Conservation (phyloP, 2,797 vertebrate species). For the Crenichthys baileyi region DNA sequence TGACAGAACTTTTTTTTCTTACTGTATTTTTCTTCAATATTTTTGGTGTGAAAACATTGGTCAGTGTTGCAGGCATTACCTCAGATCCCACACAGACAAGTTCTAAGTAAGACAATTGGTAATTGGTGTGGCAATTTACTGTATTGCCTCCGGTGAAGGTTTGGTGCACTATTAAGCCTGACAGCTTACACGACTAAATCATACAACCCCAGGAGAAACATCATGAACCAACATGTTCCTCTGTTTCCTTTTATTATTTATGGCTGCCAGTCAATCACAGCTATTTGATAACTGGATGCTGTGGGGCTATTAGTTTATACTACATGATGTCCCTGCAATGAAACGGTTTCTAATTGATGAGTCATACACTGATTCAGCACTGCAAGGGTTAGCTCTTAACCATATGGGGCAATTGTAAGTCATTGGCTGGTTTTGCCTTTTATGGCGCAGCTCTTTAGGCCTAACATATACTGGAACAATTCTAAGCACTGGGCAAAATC, state of each 20-base stretch:
- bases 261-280: not conserved
- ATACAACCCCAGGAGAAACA: conserved; percentile 24
- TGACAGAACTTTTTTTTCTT: not conserved
- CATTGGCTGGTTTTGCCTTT: not conserved
- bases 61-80: conserved; percentile 1
- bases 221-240: conserved; percentile 4
- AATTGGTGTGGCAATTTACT: conserved; percentile 17
- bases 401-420: too few relatives aligned
- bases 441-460: not conserved
- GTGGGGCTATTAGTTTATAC: not conserved
- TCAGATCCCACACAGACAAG: conserved; percentile 38
- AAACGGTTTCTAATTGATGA: conserved; percentile 6
- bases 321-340: not conserved
- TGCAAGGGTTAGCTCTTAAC: not conserved
- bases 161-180: conserved; percentile 40
- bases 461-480: not conserved
- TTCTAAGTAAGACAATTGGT: conserved; percentile 18
- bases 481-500: not conserved
- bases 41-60: conserved; percentile 4
- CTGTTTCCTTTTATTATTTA: not conserved
- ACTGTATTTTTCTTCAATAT: not conserved
- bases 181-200: conserved; percentile 31
- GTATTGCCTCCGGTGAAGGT: conserved; percentile 31
- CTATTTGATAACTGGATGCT: not conserved
- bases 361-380: conserved; percentile 7